Evolutionary conservation across 2,113 vertebrate genomes (phyloP), one percentile per base, ranked within the genome.

Genomic region (Syrmaticus mikado): DNA sequence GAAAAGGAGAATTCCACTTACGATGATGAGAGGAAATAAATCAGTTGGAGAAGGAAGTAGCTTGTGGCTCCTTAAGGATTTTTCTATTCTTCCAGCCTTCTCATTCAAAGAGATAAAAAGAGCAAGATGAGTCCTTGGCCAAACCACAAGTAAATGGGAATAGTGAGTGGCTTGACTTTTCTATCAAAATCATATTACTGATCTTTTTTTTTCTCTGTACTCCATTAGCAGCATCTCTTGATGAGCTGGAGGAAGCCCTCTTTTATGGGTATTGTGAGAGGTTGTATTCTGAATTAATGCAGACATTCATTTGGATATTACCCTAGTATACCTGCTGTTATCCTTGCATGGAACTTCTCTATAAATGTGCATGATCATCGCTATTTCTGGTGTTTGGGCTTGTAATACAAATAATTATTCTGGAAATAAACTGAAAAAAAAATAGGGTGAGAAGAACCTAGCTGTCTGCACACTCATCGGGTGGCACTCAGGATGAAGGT

Each of bases 1-100:
- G 41, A 78, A 55, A 87, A 73, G 53, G 38, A 83, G 25, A 83
- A 81, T 83, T 78, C 46, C 38, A 36, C 30, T 60, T 88, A 67
- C 6, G 32, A 67, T 53, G 40, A 91, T 72, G 50, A 94, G 22
- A 72, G 65, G n/a, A 78, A 92, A 85, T 78, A 88, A 88, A 89
- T 93, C 32, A 75, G 11, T 7, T 53, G 32, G 21, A 92, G 46
- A 81, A 83, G 19, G 70, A 90, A 89, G 72, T 53, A 80, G 10
- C 75, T 80, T 83, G 34, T 18, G 80, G 38, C 28, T 83, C 57
- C 18, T 52, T 64, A 17, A 74, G 17, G 45, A 55, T 60, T 74
- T 90, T 85, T 50, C 34, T 77, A 6, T 79, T 65, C 72, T 36
- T 71, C 22, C 28, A 53, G 43, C 15, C 8, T 79, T 68, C 53